These are phyloP conservation scores for Cataglyphis albicans DNA, from an alignment of 2,888 invertebrate genomes.

Conservation along the genomic window DNA sequence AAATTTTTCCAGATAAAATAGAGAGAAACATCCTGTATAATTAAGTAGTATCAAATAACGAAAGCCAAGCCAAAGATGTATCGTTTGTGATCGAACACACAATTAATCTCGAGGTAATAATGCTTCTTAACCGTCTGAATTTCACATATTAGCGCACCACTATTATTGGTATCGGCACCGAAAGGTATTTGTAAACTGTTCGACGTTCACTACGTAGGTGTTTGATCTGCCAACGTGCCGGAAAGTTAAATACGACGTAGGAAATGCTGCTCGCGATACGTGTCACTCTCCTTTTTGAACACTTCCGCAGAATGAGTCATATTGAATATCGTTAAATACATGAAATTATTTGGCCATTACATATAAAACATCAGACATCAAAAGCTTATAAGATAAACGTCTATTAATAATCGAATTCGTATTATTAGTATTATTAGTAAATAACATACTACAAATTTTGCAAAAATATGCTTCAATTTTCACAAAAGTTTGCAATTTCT, in stretches of 20 bases:
- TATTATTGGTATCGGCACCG: slow-evolving; percentile 69
- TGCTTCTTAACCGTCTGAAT: slow-evolving; percentile 60
- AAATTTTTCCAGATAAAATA: background rate
- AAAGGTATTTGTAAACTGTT: slow-evolving; percentile 72
- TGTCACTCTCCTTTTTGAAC: slow-evolving; percentile 20
- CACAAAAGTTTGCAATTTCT: background rate
- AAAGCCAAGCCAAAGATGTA: background rate
- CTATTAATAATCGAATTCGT: background rate
- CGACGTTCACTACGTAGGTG: slow-evolving; percentile 51
- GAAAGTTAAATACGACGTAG: slow-evolving; percentile 63
- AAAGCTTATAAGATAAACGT: slow-evolving; percentile 2
- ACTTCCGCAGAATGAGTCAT: slow-evolving; percentile 23
- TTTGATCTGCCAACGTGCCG: slow-evolving; percentile 71
- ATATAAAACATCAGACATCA: background rate
- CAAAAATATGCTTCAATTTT: background rate
- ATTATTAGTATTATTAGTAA: background rate
- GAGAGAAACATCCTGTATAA: background rate
- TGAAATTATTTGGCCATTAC: slow-evolving; percentile 35
- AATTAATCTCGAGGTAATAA: slow-evolving; percentile 38
- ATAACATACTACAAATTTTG: too few relatives aligned
- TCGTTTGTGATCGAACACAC: background rate
- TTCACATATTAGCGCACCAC: slow-evolving; percentile 62
- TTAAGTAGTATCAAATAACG: background rate
- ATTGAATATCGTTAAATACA: slow-evolving; percentile 3
- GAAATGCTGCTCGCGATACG: slow-evolving; percentile 49